Base-by-base conservation (phyloP, 2,888 invertebrate genomes). In the Drosophila parthenogenetica region DNA sequence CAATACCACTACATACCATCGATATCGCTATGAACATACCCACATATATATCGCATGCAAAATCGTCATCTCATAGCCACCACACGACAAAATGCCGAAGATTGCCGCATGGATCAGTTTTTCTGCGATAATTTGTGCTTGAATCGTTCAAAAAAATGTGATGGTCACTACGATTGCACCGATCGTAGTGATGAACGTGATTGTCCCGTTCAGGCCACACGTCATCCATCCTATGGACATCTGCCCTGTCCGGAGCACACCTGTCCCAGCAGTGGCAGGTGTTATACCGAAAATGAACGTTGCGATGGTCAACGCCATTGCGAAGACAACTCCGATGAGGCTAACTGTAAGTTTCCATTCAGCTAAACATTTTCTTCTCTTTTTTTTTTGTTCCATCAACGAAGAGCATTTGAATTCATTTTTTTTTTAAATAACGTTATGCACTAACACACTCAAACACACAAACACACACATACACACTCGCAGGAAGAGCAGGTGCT, bases 51-150 rank as follows among this genome's bases (percentile, higher is more conserved):
- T 48, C 67, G 60, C 64, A 74, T 69, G 67, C 48, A 17, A 35
- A 69, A 69, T 11, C 42, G 49, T 29, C 32, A 54, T 42, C 32
- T 57, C 82, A 86, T 79, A 80, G 90, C 79, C 57, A 89, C 84
- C 16, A 83, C 74, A 42, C 83, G 89, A 64, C 64, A 67, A 39
- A 86, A 85, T 39, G 79, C 91, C 55, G 90, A 90, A 54, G 91
- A 90, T 62, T 93, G 93, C 71, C 73, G 77, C 25, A 69, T 72
- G 39, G 90, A 91, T 76, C 91, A 94, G 88, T 94, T 94, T 91
- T 93, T 92, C 77, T 95, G 94, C 81, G 93, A 94, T 81, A 94
- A 94, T 17, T 86, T 90, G 62, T 96, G 96, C 90, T 93, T 95
- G 75, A 91, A 94, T 68, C 91, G 88, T n/a, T 92, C 92, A 14